Conservation (phyloP, 2,888 invertebrate genomes). For the Sympetrum striolatum region DNA sequence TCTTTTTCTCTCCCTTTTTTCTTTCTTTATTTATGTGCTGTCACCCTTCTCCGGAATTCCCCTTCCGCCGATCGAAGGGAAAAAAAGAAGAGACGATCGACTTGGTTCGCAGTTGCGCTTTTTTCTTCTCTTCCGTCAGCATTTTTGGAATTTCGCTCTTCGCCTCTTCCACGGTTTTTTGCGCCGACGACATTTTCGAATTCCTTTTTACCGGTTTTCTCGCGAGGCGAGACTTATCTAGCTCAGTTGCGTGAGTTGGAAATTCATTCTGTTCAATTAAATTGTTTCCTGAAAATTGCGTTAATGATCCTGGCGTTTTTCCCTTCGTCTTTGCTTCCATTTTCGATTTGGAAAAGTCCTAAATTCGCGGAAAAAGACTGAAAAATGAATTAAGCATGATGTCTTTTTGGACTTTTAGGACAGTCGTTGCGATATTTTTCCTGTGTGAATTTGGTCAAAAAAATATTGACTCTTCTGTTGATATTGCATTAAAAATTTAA, state of each 20-base stretch:
- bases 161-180: not conserved
- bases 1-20: not conserved
- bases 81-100: not conserved
- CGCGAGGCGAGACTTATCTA: not conserved
- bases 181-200: not conserved
- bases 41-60: not conserved
- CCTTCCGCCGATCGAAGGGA: not conserved
- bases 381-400: no score
- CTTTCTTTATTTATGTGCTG: not conserved
- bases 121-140: not conserved
- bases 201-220: constrained; percentile 7
- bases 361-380: no score
- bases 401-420: no score
- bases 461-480: no score
- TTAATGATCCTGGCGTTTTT: not conserved
- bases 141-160: constrained; percentile 24
- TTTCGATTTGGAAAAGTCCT: no score
- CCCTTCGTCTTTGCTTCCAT: not conserved
- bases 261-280: not conserved
- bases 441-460: no score
- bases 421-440: no score
- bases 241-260: not conserved
- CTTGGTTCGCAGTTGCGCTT: not conserved
- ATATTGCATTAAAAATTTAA: no score
- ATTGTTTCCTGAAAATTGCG: not conserved